Percentiles rank a stretch among this genome's conserved stretches.
Evolutionary conservation across 92 coral and sea anemone genomes (phyloP).

Genomic region (Zoanthus sansibaricus): DNA sequence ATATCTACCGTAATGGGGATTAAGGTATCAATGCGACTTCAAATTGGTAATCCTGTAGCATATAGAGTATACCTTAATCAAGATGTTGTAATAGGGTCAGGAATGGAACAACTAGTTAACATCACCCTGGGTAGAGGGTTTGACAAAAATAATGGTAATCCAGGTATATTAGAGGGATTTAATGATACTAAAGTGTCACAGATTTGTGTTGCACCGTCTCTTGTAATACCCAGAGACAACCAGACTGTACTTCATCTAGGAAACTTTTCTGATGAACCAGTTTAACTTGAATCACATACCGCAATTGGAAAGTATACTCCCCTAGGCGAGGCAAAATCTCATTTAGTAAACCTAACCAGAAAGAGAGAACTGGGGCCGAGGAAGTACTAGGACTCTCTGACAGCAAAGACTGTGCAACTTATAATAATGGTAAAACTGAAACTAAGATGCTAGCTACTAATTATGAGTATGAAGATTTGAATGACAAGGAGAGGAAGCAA

Average conservation of each 20-base stretch:
- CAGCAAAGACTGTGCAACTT: background rate
- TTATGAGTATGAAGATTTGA: slow-evolving; percentile 22
- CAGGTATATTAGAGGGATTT: slow-evolving; percentile 48
- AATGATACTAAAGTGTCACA: background rate
- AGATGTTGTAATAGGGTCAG: slow-evolving; percentile 23
- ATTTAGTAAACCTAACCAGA: slow-evolving; percentile 29
- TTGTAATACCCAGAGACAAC: slow-evolving; percentile 50
- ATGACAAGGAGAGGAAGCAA: slow-evolving; percentile 28
- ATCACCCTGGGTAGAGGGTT: slow-evolving; percentile 40
- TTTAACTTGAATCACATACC: slow-evolving; percentile 25
- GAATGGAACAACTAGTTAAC: slow-evolving; percentile 15
- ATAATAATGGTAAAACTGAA: background rate
- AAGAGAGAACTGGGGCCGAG: slow-evolving; percentile 5
- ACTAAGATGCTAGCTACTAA: background rate
- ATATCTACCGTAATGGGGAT: too few species aligned
- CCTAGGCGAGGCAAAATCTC: slow-evolving; percentile 37
- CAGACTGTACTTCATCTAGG: slow-evolving; percentile 40
- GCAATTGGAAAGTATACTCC: slow-evolving; percentile 41
- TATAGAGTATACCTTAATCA: background rate
- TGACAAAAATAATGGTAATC: slow-evolving; percentile 51
- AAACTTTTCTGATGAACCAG: slow-evolving; percentile 57
- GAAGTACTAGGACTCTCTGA: background rate
- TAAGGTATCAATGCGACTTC: too few species aligned
- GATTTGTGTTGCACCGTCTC: slow-evolving; percentile 38
- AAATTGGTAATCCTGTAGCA: too few species aligned